phyloP scores from a whole-genome alignment of 1,140 invertebrate species.

The Heliconius nattereri region DNA sequence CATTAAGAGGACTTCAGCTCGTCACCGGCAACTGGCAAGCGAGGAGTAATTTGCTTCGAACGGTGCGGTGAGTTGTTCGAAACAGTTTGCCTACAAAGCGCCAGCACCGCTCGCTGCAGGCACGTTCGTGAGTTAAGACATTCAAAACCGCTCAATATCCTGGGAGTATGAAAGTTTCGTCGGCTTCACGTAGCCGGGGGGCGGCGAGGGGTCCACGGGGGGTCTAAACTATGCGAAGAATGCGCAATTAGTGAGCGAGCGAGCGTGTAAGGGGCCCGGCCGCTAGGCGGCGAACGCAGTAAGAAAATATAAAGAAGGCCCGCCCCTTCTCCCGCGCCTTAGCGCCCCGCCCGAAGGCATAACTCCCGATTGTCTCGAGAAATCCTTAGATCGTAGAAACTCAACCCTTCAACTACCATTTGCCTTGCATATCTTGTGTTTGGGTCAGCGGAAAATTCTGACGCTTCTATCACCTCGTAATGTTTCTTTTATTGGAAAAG shows the following conservation, averaged over 20 bases:
- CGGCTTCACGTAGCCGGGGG: constrained; percentile 77
- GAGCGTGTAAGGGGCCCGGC: constrained; percentile 79
- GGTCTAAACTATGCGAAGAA: constrained; percentile 93
- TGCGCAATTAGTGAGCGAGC: constrained; percentile 93
- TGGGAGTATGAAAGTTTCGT: constrained; percentile 78
- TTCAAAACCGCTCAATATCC: constrained; percentile 82
- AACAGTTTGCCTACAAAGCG: constrained; percentile 71
- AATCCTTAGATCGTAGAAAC: constrained; percentile 76
- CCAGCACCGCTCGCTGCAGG: constrained; percentile 59
- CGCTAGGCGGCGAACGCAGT: constrained; percentile 79
- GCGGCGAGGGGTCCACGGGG: constrained; percentile 73
- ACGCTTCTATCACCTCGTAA: constrained; percentile 52
- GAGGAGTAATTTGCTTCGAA: constrained; percentile 51
- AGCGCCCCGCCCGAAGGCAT: constrained; percentile 77
- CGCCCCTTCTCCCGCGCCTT: constrained; percentile 72
- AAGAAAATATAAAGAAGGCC: constrained; percentile 86
- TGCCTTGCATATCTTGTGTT: constrained; percentile 74
- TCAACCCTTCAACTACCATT: constrained; percentile 75
- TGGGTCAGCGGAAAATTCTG: constrained; percentile 78
- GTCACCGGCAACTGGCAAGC: constrained; percentile 34
- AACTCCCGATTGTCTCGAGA: constrained; percentile 79
- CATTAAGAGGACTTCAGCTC: constrained; percentile 32
- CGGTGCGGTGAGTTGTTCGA: constrained; percentile 56
- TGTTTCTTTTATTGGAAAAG: constrained; percentile 58
- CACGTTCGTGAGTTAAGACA: constrained; percentile 80